A percentile compares a stretch with the other conserved stretches of the same genome.
Evolutionary conservation across 2,113 vertebrate species (phyloP).

Genomic region (Neotoma lepida): DNA sequence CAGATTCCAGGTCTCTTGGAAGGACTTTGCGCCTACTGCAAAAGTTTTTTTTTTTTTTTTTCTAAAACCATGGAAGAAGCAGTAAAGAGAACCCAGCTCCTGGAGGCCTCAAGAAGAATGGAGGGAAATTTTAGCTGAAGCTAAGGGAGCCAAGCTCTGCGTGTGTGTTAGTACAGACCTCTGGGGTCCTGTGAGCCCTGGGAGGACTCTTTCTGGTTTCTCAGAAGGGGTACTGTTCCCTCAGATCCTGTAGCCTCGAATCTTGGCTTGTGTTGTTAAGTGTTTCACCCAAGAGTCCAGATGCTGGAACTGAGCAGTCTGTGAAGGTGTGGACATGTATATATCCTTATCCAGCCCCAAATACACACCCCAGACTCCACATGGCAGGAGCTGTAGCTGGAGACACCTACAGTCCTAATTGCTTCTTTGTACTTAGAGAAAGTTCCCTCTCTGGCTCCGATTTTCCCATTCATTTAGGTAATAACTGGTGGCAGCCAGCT

Average conservation of each 20-base stretch:
- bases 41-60: not conserved
- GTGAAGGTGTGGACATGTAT: conserved; percentile 80
- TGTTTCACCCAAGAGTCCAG: not conserved
- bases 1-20: conserved; percentile 25
- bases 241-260: not conserved
- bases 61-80: not conserved
- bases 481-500: conserved; percentile 83
- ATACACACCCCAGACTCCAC: conserved; percentile 84
- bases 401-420: conserved; percentile 83
- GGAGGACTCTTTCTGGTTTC: not conserved
- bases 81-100: not conserved
- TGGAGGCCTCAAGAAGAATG: not conserved
- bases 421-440: conserved; percentile 82
- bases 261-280: not conserved
- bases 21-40: not conserved
- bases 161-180: not conserved
- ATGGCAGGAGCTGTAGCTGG: conserved; percentile 83
- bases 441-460: conserved; percentile 80
- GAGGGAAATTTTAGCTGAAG: not conserved
- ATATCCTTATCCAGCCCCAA: conserved; percentile 78
- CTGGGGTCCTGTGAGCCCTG: not conserved
- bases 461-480: conserved; percentile 84
- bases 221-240: not conserved
- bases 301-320: conserved; percentile 80
- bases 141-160: not conserved